Conservation (phyloP, 2,888 invertebrate genomes). For the Vannuccia rotundouncinata region DNA sequence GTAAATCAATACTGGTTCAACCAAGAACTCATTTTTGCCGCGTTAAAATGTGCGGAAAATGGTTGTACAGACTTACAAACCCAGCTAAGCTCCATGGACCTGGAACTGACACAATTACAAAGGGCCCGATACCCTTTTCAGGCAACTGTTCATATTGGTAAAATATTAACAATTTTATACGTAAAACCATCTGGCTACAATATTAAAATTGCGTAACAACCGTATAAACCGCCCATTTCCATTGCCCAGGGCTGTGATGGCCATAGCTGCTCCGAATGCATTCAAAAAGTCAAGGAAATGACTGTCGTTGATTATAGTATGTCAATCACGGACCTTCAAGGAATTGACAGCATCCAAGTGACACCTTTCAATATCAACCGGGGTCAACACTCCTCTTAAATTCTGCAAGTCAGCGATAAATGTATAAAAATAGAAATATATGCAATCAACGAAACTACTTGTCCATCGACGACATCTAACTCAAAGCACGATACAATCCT, state of each 20-base stretch:
- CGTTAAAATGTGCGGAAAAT: background rate
- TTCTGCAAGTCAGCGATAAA: background rate
- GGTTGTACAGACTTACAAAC: background rate
- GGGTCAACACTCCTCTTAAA: background rate
- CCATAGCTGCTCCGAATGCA: background rate
- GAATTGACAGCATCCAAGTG: background rate
- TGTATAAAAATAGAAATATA: background rate
- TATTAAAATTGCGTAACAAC: too few relatives aligned
- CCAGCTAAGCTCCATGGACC: background rate
- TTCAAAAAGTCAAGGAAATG: background rate
- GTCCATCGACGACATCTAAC: too few relatives aligned
- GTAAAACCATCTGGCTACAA: background rate
- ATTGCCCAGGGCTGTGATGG: background rate
- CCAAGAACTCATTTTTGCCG: background rate
- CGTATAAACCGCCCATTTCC: background rate
- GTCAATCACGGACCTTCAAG: background rate
- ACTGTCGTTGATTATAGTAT: background rate
- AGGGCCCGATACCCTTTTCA: background rate
- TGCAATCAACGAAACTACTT: too few relatives aligned
- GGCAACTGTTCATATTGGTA: background rate
- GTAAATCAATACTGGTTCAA: background rate
- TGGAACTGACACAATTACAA: background rate
- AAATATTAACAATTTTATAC: background rate
- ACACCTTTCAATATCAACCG: background rate
- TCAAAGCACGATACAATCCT: too few relatives aligned